phyloP scores from a whole-genome alignment of 2,888 invertebrate genomes.

The Elysia crispata region DNA sequence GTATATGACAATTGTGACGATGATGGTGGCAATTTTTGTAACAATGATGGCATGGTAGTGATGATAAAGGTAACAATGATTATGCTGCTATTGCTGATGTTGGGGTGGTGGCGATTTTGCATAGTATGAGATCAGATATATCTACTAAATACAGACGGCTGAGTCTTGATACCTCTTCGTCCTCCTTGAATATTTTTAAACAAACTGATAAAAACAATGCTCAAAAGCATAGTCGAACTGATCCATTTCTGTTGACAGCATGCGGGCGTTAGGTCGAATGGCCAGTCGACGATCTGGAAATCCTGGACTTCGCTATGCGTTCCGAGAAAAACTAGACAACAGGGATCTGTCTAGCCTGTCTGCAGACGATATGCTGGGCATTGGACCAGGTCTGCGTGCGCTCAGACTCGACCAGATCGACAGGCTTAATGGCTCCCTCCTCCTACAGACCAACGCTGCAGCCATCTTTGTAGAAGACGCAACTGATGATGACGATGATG shows the following conservation, averaged over 20 bases:
- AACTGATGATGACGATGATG: conserved; percentile 39
- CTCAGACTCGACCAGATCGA: conserved; percentile 42
- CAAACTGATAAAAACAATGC: no score
- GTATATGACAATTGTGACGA: no score
- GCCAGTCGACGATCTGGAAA: conserved; percentile 36
- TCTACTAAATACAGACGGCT: no score
- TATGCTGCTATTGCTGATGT: no score
- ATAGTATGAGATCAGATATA: no score
- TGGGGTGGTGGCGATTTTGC: no score
- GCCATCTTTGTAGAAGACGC: conserved; percentile 43
- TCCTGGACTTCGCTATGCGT: conserved; percentile 44
- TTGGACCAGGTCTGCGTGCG: conserved; percentile 50
- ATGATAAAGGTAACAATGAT: background rate
- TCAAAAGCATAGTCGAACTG: background rate
- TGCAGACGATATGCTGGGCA: conserved; percentile 24
- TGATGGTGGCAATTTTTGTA: no score
- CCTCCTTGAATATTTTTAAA: no score
- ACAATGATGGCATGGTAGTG: no score
- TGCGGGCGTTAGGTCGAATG: conserved; percentile 38
- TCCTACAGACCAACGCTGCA: conserved; percentile 41
- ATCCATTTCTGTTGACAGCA: conserved; percentile 20
- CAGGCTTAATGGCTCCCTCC: conserved; percentile 11
- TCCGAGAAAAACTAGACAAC: conserved; percentile 47
- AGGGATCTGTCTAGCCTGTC: conserved; percentile 33
- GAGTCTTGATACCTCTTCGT: no score